Percentiles rank a stretch among this genome's conserved stretches.
Conservation (phyloP, 1,140 invertebrate species). For the Oryctes rhinoceros region DNA sequence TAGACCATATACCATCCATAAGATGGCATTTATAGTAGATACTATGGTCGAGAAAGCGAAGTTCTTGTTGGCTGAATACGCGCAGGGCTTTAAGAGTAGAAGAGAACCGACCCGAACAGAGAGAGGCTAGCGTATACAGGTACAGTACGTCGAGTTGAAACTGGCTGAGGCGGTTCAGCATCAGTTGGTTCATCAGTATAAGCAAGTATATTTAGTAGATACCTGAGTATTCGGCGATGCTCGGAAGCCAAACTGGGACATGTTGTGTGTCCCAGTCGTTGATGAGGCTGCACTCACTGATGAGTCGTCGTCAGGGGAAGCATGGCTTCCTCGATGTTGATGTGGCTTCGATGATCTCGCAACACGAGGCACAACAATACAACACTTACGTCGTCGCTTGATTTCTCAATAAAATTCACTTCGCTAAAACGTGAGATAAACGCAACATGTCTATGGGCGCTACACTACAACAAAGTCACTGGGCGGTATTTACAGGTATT, state of each 20-base stretch:
- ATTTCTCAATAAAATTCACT: background rate
- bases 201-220: conserved; percentile 41
- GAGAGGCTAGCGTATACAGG: no score
- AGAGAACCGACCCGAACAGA: background rate
- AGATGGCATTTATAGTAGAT: no score
- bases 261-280: conserved; percentile 67
- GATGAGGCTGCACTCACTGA: conserved; percentile 57
- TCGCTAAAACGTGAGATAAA: no score
- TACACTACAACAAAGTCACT: no score
- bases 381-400: conserved; percentile 46
- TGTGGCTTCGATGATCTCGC: background rate
- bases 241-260: conserved; percentile 74
- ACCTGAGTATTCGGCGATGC: conserved; percentile 73
- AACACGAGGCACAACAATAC: conserved; percentile 28
- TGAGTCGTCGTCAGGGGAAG: conserved; percentile 55
- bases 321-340: conserved; percentile 54
- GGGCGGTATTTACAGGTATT: no score
- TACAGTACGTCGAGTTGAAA: background rate
- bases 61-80: conserved; percentile 1
- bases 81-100: background rate
- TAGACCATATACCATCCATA: no score
- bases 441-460: no score
- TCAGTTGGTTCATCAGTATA: background rate
- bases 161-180: background rate
- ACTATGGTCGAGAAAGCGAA: background rate